Base-by-base conservation (phyloP, 2,888 invertebrate genomes). In the Dasysyrphus tricinctus region DNA sequence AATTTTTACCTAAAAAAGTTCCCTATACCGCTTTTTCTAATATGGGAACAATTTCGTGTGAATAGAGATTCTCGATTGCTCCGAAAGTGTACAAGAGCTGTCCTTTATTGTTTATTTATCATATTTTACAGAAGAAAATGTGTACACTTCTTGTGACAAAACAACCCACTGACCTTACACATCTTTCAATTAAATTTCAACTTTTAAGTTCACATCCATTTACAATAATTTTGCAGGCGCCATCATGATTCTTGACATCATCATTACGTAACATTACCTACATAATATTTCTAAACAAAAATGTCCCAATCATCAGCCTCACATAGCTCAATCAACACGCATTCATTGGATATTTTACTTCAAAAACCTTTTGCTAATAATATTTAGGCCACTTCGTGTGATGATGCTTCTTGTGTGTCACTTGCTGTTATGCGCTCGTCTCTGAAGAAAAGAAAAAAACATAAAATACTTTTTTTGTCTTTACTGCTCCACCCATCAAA, bases 331-430 rank as follows among this genome's bases (percentile, higher is more conserved):
- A 72, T 72, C 57, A 57, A 56, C 56, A 44, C 39, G 9, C 54
- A 51, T 61, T 32, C 59, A 75, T 32, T 63, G 51, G 39, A 47
- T 47, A 42, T 61, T 49, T 51, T 8, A 63, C 7, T 51, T 42
- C 3, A 16, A 51, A 12, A 24, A 51, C 47, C 73, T 65, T 57
- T 73, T 32, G 72, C 76, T 72, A n/a, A 24, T 65, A 72, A 39
- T 65, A 76, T 77, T 67, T 74, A 54, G 72, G 73, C 67, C 75
- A 24, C 56, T 57, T 54, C 57, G 34, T 32, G 57, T 54, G 57
- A 59, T 42, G 61, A 61, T 51, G 39, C 42, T 61, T 47, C 59
- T 14, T 75, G 70, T 75, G 70, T 72, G 57, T 65, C 76, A 81
- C 77, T 51, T 14, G 42, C 9, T 5, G 5, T 9, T 11, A 24